Base-by-base conservation (phyloP, 2,113 vertebrate genomes). In the Phaethornis superciliosus region DNA sequence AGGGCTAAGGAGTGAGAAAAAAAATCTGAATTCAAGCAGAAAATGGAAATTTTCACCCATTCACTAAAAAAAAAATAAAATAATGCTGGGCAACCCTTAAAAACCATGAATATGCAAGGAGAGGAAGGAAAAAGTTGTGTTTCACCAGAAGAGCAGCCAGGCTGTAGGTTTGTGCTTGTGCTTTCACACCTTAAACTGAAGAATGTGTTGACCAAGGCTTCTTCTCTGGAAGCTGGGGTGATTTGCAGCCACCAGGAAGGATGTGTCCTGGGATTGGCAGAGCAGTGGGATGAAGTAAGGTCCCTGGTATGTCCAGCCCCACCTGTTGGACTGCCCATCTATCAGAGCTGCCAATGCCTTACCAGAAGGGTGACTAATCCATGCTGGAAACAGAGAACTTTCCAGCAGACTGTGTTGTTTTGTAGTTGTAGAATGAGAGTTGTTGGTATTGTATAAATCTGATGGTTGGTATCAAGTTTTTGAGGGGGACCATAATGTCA, bases 351-450 rank as follows among this genome's bases (percentile, higher is more conserved):
- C 97, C 96, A 96, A 67, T 60, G 58, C 42, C 27, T 97, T 97
- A 94, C 95, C 94, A 96, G 96, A 95, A 97, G 81, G 74, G 70
- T 97, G 94, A 97, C 77, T 97, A 93, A 97, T 90, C 47, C 65
- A 59, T 84, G 63, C 88, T 93, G 95, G 95, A 80, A 96, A 96
- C 71, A 42, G 21, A 74, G 54, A 85, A 65, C 78, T 83, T 95
- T 94, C 93, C 91, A 94, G 70, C 91, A 94, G 70, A 22, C 69
- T 32, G 47, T 77, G 56, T 58, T 77, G 64, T 37, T 90, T 81
- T 64, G 78, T 42, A 92, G 12, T 32, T 55, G 75, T 51, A 68
- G 74, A 35, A 70, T 15, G 65, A 62, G 9, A 2, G 7, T 56
- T 35, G 27, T 30, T 52, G 56, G 37, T 94, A 67, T 3, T 37